Base-by-base conservation (phyloP, 2,888 invertebrate species). In the Coelopa pilipes region DNA sequence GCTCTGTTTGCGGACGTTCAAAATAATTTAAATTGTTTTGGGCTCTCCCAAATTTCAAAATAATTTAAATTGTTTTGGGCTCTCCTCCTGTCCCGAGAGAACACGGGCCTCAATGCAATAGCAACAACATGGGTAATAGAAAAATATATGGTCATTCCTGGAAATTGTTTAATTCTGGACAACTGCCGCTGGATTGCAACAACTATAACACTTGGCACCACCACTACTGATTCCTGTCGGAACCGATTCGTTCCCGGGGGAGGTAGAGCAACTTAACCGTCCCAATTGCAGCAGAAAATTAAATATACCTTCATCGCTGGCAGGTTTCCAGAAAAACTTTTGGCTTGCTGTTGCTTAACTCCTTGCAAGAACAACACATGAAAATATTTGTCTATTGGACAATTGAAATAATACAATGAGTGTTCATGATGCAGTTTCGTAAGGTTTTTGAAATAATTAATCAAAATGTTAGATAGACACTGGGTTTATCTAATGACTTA, bases 51-150 rank as follows among this genome's bases (percentile, higher is more conserved):
- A n/a, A n/a, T n/a, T 46, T 19, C 12, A 69, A 46, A 69, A 70
- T 70, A 70, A 70, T 50, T 62, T 70, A 70, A 70, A 70, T 63
- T 70, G 70, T 63, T 70, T 70, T 70, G 70, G 70, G 70, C n/a
- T 65, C 65, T 63, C 46, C 53, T 24, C 65, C 17, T 10, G 59
- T 60, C 49, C 9, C 24, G 24, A 15, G 17, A 69, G 47, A 59
- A 47, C 17, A 12, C 10, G 65, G 46, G 65, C 9, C 7, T 11
- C 17, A 1, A 34, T 7, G 7, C 34, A 34, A 34, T 7, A 34
- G 34, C 34, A 34, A 34, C 34, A 34, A 34, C 34, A 17, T 5
- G 24, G 3, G 24, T 21, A 19, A 65, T 53, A 65, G 55, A 11
- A 24, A 53, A 63, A 65, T 71, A 45, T 71, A 71, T 65, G 21